Percentiles rank a stretch among this genome's conserved stretches.
Evolutionary conservation across 2,113 vertebrate genomes (phyloP).

Genomic region (Alethe castanea): DNA sequence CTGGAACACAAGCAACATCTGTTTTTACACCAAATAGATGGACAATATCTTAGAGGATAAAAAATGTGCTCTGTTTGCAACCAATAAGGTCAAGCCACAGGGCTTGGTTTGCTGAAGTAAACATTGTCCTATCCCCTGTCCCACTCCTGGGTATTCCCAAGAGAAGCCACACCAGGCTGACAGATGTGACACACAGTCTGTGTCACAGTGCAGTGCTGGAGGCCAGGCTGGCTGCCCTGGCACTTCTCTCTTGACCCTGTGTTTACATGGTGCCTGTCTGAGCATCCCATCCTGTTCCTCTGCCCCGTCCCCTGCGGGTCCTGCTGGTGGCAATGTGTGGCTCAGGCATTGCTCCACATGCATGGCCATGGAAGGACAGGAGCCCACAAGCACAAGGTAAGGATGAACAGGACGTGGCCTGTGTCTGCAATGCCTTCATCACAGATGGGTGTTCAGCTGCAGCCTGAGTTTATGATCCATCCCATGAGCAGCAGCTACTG

Average conservation of each 20-base stretch:
- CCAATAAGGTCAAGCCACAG: neutral
- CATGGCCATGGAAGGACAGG: fast-evolving
- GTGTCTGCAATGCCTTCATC: neutral
- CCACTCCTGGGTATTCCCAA: neutral
- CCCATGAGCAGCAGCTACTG: fast-evolving
- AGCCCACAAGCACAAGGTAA: neutral
- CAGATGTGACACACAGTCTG: neutral
- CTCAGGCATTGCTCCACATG: neutral
- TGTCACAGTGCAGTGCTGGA: neutral
- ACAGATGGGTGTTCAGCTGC: neutral
- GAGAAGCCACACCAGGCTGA: neutral
- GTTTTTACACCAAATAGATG: neutral
- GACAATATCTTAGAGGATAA: neutral
- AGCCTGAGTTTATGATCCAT: neutral
- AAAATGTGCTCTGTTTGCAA: neutral
- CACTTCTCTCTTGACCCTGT: neutral
- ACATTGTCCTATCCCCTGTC: too few relatives aligned
- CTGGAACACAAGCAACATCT: fast-evolving
- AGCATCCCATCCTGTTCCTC: neutral
- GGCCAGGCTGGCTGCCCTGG: neutral
- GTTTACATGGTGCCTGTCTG: neutral
- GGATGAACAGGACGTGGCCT: neutral
- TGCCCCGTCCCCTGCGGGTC: fast-evolving
- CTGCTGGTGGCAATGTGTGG: neutral
- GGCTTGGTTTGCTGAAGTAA: neutral